phyloP scores from a whole-genome alignment of 2,113 vertebrate species.

The Limanda limanda region DNA sequence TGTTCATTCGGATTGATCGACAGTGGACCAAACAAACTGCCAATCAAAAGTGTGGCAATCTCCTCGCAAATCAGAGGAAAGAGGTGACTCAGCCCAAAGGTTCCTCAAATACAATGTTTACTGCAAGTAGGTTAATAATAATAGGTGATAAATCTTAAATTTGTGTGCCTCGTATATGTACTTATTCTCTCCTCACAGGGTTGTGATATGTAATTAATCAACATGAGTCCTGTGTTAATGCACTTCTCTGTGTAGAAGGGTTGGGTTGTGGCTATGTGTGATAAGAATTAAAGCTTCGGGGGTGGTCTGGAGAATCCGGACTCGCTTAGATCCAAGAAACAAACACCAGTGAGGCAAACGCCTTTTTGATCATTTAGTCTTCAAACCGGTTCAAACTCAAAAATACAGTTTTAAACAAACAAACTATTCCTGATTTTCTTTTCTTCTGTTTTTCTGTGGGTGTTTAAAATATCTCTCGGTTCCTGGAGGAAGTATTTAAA shows the following conservation, averaged over 20 bases:
- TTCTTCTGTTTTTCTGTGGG: neutral
- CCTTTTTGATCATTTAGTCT: slow-evolving; percentile 9
- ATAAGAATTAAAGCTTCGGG: neutral
- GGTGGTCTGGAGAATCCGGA: slow-evolving; percentile 16
- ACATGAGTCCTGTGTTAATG: slow-evolving; percentile 64
- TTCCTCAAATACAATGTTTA: slow-evolving; percentile 65
- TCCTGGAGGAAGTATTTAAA: slow-evolving; percentile 2
- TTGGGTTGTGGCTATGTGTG: slow-evolving; percentile 58
- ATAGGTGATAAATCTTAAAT: slow-evolving; percentile 64
- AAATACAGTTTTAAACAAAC: neutral
- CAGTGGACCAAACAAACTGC: slow-evolving; percentile 67
- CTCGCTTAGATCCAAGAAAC: slow-evolving; percentile 11
- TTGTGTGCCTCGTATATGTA: slow-evolving; percentile 66
- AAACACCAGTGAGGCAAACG: neutral
- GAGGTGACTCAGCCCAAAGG: slow-evolving; percentile 59
- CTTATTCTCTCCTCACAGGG: slow-evolving; percentile 61
- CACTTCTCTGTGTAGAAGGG: slow-evolving; percentile 62
- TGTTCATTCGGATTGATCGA: slow-evolving; percentile 45
- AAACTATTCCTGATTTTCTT: slow-evolving; percentile 16
- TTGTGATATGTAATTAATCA: slow-evolving; percentile 64
- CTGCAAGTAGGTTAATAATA: slow-evolving; percentile 65
- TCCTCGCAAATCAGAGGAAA: slow-evolving; percentile 55
- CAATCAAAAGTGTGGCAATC: slow-evolving; percentile 17
- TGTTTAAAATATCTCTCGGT: neutral
- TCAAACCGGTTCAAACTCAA: slow-evolving; percentile 18